Evolutionary conservation across 2,888 invertebrate genomes (phyloP), one percentile per base, ranked within the genome.

Genomic region (Anodontia alba): DNA sequence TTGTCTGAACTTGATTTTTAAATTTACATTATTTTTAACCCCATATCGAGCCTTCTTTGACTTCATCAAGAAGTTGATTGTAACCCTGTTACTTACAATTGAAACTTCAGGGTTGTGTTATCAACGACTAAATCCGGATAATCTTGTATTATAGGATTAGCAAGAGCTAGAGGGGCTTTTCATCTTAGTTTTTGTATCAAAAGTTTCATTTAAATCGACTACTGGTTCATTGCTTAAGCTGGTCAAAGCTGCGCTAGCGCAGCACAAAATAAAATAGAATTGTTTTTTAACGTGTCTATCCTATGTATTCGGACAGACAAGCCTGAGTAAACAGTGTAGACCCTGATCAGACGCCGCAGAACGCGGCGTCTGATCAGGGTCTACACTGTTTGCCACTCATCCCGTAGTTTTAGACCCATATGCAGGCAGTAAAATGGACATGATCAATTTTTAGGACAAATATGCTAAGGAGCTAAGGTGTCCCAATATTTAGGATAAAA

Each of bases 11-110:
- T n/a, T n/a, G 5, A 57, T 57, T 23, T n/a, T 57, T 23, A 57
- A n/a, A 17, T 23, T 23, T 23, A 26, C 29, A 57, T 57, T 8
- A 57, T 57, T 38, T 8, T 38, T 62, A 29, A 33, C 62, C 62
- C 62, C 62, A 62, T 8, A 29, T 33, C 20, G 62, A 33, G 62
- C 62, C 62, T 33, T 62, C 3, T 33, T 62, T 62, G 33, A 62
- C 62, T n/a, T 29, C 62, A 62, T 62, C 62, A 33, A 62, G 62
- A 62, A 62, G 62, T 62, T 62, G 62, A 20, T 62, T 62, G 33
- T 33, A 62, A 62, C 62, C 62, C 12, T n/a, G 8, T 33, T 12
- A 62, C 20, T 33, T 62, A 31, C 33, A 62, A 62, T 33, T 26
- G 62, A 62, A 29, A 15, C 62, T 62, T 62, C 62, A 62, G 62